Evolutionary conservation across 1,140 invertebrate genomes (phyloP).

Genomic region (Drosophila ercepeae): DNA sequence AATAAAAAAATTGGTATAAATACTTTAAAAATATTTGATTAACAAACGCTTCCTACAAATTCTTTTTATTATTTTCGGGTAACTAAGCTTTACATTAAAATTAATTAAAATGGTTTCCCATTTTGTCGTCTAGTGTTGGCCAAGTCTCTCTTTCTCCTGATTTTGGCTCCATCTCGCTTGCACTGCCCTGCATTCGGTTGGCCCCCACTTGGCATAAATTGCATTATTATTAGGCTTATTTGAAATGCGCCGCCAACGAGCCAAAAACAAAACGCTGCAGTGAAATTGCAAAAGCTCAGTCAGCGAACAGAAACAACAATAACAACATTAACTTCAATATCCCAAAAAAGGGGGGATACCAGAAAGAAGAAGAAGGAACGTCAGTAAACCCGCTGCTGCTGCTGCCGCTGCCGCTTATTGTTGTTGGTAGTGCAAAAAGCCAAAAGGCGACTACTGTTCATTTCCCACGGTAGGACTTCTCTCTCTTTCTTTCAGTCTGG

Average conservation of each 20-base stretch:
- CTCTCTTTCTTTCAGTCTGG: conserved; percentile 19
- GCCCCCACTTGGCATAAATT: conserved; percentile 72
- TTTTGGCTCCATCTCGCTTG: not conserved
- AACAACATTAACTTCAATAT: conserved; percentile 7
- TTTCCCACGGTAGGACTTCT: conserved; percentile 81
- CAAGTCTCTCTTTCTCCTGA: not conserved
- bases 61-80: no score
- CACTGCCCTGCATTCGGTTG: conserved; percentile 26
- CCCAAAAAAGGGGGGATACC: conserved; percentile 18
- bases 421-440: conserved; percentile 62
- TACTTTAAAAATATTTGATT: no score
- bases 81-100: no score
- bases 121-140: not conserved
- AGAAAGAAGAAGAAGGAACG: conserved; percentile 27
- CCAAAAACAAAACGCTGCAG: conserved; percentile 59
- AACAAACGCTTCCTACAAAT: no score
- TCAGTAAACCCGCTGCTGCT: conserved; percentile 63
- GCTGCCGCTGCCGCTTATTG: conserved; percentile 51
- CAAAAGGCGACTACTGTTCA: conserved; percentile 79
- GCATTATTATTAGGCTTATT: conserved; percentile 81
- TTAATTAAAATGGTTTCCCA: not conserved
- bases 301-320: conserved; percentile 27
- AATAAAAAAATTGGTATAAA: no score
- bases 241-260: conserved; percentile 72
- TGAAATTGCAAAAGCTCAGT: conserved; percentile 71